Evolutionary conservation across 2,797 vertebrate genomes (phyloP).

Genomic region (Coregonus ussuriensis): DNA sequence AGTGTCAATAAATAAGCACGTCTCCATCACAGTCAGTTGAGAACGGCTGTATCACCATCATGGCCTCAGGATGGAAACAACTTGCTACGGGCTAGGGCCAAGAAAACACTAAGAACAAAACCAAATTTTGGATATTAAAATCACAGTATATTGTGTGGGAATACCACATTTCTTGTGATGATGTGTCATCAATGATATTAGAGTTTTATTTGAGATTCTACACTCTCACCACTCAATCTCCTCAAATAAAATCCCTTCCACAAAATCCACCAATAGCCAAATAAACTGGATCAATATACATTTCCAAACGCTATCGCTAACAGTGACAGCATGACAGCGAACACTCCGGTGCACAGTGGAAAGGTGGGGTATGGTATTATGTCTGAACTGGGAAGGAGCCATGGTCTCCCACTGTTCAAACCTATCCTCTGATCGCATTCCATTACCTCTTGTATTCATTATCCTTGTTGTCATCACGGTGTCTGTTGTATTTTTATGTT

Average conservation of each 20-base stretch:
- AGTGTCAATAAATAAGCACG: not conserved
- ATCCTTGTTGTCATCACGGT: constrained; percentile 58
- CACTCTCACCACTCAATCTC: not conserved
- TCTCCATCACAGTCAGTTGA: not conserved
- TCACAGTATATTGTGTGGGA: not conserved
- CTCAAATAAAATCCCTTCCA: too few relatives aligned
- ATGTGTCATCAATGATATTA: not conserved
- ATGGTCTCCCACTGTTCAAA: constrained; percentile 37
- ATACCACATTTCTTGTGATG: not conserved
- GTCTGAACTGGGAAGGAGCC: constrained; percentile 25
- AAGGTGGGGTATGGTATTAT: not conserved
- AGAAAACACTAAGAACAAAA: not conserved
- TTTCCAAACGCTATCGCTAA: not conserved
- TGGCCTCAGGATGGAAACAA: not conserved
- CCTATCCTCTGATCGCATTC: constrained; percentile 54
- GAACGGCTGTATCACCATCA: not conserved
- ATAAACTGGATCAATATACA: not conserved
- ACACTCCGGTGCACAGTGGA: not conserved
- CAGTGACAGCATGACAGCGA: not conserved
- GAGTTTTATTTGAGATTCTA: not conserved
- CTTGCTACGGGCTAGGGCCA: not conserved
- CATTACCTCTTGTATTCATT: constrained; percentile 66
- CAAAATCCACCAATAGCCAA: not conserved
- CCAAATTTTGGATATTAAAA: not conserved
- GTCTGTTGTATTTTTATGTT: constrained; percentile 82